These are phyloP conservation scores for Bubo blakistoni DNA, from an alignment of 2,113 vertebrate genomes.

Conservation along the genomic window DNA sequence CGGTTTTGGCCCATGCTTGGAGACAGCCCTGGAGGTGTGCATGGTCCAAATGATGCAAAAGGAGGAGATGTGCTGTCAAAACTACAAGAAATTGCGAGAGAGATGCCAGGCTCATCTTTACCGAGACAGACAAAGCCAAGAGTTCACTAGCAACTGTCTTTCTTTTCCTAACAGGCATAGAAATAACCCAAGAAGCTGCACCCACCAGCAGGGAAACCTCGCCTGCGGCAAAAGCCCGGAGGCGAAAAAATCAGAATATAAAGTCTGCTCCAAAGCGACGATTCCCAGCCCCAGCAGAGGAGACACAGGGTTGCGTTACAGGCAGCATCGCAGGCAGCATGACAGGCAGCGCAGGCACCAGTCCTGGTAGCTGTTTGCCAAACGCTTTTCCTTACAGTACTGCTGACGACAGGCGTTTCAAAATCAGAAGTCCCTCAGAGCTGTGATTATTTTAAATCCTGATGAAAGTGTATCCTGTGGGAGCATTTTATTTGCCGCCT, in stretches of 20 bases:
- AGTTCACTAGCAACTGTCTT: neutral
- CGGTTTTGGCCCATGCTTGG: neutral
- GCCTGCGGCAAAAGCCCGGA: neutral
- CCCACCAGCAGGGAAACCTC: neutral
- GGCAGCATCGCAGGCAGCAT: neutral
- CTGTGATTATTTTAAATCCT: neutral
- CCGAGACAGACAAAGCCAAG: neutral
- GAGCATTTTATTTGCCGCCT: neutral
- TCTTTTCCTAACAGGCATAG: neutral
- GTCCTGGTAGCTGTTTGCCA: neutral
- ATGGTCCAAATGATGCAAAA: neutral
- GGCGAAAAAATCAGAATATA: neutral
- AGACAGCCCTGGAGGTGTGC: neutral
- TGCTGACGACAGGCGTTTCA: neutral
- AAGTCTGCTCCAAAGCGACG: neutral
- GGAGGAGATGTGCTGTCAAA: neutral
- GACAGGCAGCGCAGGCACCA: too few species aligned
- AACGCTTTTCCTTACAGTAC: neutral
- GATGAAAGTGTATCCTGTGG: neutral
- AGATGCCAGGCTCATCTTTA: neutral
- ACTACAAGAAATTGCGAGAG: neutral
- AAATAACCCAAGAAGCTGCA: neutral
- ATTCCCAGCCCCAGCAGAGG: neutral
- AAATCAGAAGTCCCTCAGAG: neutral
- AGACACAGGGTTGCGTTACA: rapidly evolving